Evolutionary conservation across 2,888 invertebrate species (phyloP), one percentile per base, ranked within the genome.

Genomic region (Papilio protenor): DNA sequence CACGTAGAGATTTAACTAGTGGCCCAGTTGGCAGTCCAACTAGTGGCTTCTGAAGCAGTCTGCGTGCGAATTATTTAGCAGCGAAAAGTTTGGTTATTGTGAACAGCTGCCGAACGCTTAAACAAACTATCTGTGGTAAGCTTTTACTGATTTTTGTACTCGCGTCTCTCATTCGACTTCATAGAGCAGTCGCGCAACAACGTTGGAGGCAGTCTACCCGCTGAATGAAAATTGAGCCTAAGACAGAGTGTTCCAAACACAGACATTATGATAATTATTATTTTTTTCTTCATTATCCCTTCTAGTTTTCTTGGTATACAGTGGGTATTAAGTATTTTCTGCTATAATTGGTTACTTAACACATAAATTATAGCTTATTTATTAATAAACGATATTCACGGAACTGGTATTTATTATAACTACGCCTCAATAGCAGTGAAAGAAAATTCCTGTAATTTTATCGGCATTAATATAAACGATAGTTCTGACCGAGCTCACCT

Each of bases 361-460:
- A 64, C 4, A 40, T 18, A 64, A 40, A 64, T 64, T 64, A 64
- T 64, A 69, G 45, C 12, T 45, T 69, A 69, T 45, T 69, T 69
- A 69, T 69, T 69, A 45, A 69, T 40, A 69, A 69, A 4, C 45
- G 66, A 14, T 69, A 45, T 69, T 45, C 45, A 45, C 40, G 66
- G 66, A 69, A 69, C 40, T 69, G 66, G 66, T 69, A 69, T 69
- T 69, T 45, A 45, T 69, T 66, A 45, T 69, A 69, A 69, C 45
- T 69, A 45, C 66, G 45, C 45, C 66, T 45, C 45, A 69, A 69
- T 69, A 69, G 66, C 21, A 69, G 49, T 74, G 74, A 64, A 49
- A 64, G 61, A 74, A 74, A 74, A 74, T 74, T 64, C 64, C 27
- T 74, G 27, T 74, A 73, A 73, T 45, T 59, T 45, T 73, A 73